These are phyloP conservation scores for Palythoa grandis DNA, from an alignment of 92 coral and sea anemone species.

Conservation along the genomic window DNA sequence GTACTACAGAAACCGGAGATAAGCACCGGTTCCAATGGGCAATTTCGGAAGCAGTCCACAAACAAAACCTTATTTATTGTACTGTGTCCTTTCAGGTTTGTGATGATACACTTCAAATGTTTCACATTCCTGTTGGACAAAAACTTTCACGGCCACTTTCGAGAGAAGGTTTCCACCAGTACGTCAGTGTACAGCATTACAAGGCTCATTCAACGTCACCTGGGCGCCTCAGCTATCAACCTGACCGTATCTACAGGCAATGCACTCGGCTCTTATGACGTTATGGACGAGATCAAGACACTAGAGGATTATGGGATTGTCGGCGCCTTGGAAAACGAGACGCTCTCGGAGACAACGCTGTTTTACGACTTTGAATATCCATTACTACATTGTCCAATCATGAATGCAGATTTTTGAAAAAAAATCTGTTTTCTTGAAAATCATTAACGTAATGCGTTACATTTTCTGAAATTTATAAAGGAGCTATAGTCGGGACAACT, in stretches of 20 bases:
- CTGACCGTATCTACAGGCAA: slow-evolving; percentile 54
- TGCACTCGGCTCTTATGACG: slow-evolving; percentile 49
- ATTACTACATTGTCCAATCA: slow-evolving; percentile 69
- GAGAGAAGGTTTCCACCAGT: slow-evolving; percentile 62
- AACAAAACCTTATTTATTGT: neutral
- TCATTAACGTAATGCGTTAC: too few relatives aligned
- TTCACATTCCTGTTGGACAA: slow-evolving; percentile 51
- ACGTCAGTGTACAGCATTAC: slow-evolving; percentile 72
- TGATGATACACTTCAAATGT: slow-evolving; percentile 60
- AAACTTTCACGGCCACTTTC: slow-evolving; percentile 52
- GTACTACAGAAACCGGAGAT: too few relatives aligned
- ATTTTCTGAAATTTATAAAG: neutral
- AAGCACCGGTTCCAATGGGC: too few relatives aligned
- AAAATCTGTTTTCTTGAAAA: too few relatives aligned
- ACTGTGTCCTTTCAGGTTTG: slow-evolving; percentile 5
- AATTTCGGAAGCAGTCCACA: neutral
- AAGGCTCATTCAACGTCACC: slow-evolving; percentile 62
- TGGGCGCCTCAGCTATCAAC: slow-evolving; percentile 66
- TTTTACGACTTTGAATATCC: slow-evolving; percentile 83
- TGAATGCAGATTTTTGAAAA: slow-evolving; percentile 57
- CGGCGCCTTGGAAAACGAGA: slow-evolving; percentile 59
- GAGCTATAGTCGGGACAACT: too few relatives aligned
- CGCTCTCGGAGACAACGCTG: slow-evolving; percentile 54
- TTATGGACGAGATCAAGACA: slow-evolving; percentile 52
- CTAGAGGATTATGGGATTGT: slow-evolving; percentile 66